Percentiles rank a stretch among this genome's conserved stretches.
Conservation (phyloP, 2,113 vertebrate species). For the Amazona guildingii region DNA sequence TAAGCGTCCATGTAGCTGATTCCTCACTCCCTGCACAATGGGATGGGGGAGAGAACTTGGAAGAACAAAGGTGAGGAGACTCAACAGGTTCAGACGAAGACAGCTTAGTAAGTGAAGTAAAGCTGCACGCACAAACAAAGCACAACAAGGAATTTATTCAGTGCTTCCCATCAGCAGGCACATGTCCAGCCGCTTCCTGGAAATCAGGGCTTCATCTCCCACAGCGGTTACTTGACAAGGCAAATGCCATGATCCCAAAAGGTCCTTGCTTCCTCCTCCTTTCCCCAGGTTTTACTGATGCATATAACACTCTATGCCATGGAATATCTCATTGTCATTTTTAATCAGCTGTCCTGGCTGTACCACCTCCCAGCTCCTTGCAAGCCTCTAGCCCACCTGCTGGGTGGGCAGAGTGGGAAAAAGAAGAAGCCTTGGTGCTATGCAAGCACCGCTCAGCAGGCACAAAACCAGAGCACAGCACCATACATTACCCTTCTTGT, state of each 20-base stretch:
- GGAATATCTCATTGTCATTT: too few relatives aligned
- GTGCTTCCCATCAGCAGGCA: neutral
- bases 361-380: neutral
- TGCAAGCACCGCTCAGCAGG: neutral
- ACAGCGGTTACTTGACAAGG: rapidly evolving
- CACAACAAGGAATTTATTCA: neutral
- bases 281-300: neutral
- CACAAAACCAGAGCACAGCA: neutral
- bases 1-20: neutral
- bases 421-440: neutral
- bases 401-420: neutral
- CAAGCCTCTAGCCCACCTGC: too few relatives aligned
- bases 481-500: neutral
- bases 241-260: rapidly evolving
- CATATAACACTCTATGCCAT: neutral
- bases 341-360: neutral
- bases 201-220: rapidly evolving
- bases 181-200: rapidly evolving
- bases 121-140: neutral
- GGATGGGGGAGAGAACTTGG: neutral
- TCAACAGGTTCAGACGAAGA: neutral
- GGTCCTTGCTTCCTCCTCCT: neutral
- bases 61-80: neutral
- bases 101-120: neutral
- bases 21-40: rapidly evolving